Evolutionary conservation across 2,888 invertebrate species (phyloP).

Genomic region (Zygogramma bicolorata): DNA sequence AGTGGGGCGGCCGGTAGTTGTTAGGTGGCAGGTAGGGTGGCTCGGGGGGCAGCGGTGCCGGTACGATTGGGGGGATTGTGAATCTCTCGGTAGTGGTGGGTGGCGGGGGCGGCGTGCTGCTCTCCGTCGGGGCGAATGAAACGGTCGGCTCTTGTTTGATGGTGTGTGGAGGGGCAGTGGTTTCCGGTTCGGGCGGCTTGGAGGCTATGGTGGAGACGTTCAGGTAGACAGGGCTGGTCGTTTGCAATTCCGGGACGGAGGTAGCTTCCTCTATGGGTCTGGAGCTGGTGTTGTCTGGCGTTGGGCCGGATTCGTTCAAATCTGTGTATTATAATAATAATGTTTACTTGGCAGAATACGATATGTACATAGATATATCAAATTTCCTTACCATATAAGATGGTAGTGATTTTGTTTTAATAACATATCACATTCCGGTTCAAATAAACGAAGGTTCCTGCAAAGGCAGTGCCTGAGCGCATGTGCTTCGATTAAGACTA

Average conservation of each 20-base stretch:
- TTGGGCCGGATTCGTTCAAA: constrained; percentile 35
- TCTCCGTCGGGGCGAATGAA: constrained; percentile 34
- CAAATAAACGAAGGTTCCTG: too few relatives aligned
- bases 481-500: too few relatives aligned
- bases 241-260: not conserved
- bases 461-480: too few relatives aligned
- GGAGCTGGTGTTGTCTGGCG: constrained; percentile 46
- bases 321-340: not conserved
- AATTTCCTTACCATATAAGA: too few relatives aligned
- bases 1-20: constrained; percentile 31
- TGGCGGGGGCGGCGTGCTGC: constrained; percentile 24
- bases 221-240: not conserved
- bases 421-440: too few relatives aligned
- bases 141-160: constrained; percentile 40
- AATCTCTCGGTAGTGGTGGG: constrained; percentile 35
- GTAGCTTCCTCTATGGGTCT: constrained; percentile 58
- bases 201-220: constrained; percentile 23
- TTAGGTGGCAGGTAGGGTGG: constrained; percentile 10
- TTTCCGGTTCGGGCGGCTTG: constrained; percentile 27
- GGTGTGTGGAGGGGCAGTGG: constrained; percentile 33
- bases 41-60: constrained; percentile 24
- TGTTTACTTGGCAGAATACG: not conserved
- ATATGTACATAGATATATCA: not conserved
- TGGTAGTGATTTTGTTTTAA: not conserved
- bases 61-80: constrained; percentile 27